Conservation (phyloP, 2,797 vertebrate species). For the Apodemus agrarius region DNA sequence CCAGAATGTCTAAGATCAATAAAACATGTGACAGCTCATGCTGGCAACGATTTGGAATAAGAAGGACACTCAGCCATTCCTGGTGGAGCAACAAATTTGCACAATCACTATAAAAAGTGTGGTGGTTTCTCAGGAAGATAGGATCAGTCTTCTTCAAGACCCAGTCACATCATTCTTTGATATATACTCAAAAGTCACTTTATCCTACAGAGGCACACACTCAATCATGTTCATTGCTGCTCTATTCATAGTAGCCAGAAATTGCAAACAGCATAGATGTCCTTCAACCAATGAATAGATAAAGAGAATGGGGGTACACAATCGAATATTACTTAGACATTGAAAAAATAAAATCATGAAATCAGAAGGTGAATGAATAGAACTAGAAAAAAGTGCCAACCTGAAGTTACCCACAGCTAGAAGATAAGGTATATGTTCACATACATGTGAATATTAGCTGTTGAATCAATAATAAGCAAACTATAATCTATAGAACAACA, state of each 20-base stretch:
- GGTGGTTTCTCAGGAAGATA: not conserved
- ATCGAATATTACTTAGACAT: not conserved
- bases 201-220: not conserved
- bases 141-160: not conserved
- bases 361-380: not conserved
- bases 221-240: not conserved
- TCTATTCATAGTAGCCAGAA: not conserved
- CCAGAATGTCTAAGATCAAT: not conserved
- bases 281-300: not conserved
- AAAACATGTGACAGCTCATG: not conserved
- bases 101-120: not conserved
- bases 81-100: not conserved
- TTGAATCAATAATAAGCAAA: not conserved
- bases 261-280: not conserved
- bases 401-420: not conserved
- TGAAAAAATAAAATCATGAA: not conserved
- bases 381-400: not conserved
- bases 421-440: not conserved
- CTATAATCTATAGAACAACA: not conserved
- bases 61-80: not conserved
- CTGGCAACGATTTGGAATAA: not conserved
- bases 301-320: not conserved
- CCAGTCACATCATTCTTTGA: not conserved
- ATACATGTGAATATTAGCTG: not conserved
- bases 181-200: not conserved